phyloP scores from a whole-genome alignment of 2,797 vertebrate genomes.

The Selene dorsalis region DNA sequence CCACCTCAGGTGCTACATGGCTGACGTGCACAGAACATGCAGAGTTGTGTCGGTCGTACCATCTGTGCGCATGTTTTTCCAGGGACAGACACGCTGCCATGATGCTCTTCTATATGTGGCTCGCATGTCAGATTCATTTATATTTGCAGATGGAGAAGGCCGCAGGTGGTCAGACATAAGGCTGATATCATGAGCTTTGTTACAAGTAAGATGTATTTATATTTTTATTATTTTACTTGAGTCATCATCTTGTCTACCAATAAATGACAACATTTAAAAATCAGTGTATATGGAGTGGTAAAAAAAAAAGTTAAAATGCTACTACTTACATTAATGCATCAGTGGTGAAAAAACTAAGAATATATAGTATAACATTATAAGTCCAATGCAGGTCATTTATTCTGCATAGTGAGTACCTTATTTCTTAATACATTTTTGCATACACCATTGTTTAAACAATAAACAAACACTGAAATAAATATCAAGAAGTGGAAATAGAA shows the following conservation, averaged over 20 bases:
- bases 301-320: too few species aligned
- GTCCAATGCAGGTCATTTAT: not conserved
- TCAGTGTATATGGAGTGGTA: too few species aligned
- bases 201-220: not conserved
- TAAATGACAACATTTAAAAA: not conserved
- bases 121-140: slow-evolving; percentile 35
- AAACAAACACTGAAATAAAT: too few species aligned
- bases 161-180: slow-evolving; percentile 34
- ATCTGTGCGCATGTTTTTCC: slow-evolving; percentile 42
- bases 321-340: too few species aligned
- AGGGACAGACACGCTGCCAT: slow-evolving; percentile 28
- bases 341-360: too few species aligned
- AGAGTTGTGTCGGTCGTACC: slow-evolving; percentile 46
- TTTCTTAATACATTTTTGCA: not conserved
- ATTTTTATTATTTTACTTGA: not conserved
- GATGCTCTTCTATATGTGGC: slow-evolving; percentile 30
- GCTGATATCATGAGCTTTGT: slow-evolving; percentile 1
- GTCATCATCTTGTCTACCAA: not conserved
- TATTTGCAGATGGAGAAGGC: slow-evolving; percentile 41
- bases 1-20: slow-evolving; percentile 15
- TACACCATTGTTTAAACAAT: not conserved
- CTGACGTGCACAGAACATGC: slow-evolving; percentile 28
- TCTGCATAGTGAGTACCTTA: not conserved
- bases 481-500: not conserved
- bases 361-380: not conserved